phyloP scores from a whole-genome alignment of 2,888 invertebrate species.

The Plebejus argus region DNA sequence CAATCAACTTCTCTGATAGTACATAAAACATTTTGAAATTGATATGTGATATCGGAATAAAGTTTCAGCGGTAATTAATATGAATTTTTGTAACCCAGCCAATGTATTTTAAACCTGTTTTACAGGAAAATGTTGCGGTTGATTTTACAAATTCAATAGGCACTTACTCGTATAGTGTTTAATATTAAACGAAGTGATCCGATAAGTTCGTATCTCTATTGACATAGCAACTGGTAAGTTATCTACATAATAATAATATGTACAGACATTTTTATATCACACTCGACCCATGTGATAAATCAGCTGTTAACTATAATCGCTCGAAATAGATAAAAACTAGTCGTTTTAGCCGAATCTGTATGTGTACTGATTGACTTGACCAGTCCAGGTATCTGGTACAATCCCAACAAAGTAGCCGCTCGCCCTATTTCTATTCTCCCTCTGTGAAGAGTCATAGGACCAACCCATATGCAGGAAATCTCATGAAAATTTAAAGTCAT shows the following conservation, averaged over 20 bases:
- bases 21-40: background rate
- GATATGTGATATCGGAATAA: background rate
- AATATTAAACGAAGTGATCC: background rate
- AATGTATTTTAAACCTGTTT: background rate
- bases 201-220: slow-evolving; percentile 18
- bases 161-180: background rate
- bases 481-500: too few relatives aligned
- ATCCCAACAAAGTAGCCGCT: too few relatives aligned
- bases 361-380: too few relatives aligned
- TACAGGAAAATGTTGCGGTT: background rate
- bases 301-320: background rate
- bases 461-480: too few relatives aligned
- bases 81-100: background rate
- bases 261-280: slow-evolving; percentile 1
- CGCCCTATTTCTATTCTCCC: too few relatives aligned
- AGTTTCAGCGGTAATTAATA: background rate
- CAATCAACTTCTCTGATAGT: too few relatives aligned
- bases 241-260: background rate
- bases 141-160: background rate
- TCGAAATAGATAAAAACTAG: background rate
- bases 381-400: too few relatives aligned
- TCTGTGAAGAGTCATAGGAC: too few relatives aligned
- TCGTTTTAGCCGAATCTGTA: background rate
- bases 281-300: slow-evolving; percentile 4
- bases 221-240: slow-evolving; percentile 14